Percentiles rank a stretch among this genome's conserved stretches.
Evolutionary conservation across 2,797 vertebrate species (phyloP).

Genomic region (Enteromius afrohamiltoni): DNA sequence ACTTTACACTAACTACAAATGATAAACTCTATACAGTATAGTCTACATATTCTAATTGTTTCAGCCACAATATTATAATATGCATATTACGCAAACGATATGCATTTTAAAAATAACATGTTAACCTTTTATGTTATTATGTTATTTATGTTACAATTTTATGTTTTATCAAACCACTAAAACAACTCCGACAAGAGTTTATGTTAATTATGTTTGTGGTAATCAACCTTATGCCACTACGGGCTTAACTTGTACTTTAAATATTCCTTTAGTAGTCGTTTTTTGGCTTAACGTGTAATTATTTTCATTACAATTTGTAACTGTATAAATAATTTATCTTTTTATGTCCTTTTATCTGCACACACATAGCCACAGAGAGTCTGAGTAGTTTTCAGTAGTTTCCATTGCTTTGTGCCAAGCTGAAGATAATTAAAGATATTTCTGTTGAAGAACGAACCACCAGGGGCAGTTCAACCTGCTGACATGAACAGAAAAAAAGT

Average conservation of each 20-base stretch:
- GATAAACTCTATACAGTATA: too few species aligned
- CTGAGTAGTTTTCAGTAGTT: background rate
- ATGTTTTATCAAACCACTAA: background rate
- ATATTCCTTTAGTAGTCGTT: background rate
- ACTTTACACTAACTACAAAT: too few species aligned
- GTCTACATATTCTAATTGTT: background rate
- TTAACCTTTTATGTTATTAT: too few species aligned
- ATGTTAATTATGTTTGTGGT: background rate
- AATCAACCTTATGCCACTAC: background rate
- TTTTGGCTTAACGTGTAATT: background rate
- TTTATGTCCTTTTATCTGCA: background rate
- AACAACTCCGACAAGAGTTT: background rate
- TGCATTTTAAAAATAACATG: background rate
- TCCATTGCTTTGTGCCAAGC: background rate
- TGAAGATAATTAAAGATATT: background rate
- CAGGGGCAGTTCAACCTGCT: background rate
- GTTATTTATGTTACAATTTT: background rate
- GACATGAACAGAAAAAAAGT: slow-evolving; percentile 22
- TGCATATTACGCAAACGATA: background rate
- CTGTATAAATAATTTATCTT: background rate
- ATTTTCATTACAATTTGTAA: background rate
- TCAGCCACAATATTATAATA: background rate
- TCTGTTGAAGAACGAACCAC: background rate
- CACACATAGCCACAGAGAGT: background rate
- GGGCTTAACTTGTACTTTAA: background rate